Percentiles rank a stretch among this genome's conserved stretches.
Evolutionary conservation across 2,797 vertebrate species (phyloP).

Genomic region (Orientallactaga sibirica): DNA sequence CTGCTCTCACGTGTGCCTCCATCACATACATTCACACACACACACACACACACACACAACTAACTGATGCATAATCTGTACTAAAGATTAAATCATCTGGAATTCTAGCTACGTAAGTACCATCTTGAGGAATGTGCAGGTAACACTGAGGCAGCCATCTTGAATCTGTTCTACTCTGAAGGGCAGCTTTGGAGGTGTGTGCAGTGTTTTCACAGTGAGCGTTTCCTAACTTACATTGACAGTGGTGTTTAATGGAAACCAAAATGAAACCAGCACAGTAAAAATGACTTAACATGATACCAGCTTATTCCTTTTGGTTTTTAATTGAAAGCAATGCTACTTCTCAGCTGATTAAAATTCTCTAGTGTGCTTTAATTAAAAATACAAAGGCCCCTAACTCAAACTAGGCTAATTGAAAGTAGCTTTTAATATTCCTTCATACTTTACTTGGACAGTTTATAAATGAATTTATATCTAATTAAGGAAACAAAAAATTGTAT

Average conservation of each 20-base stretch:
- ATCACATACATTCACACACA: no score
- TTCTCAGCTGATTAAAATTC: conserved; percentile 49
- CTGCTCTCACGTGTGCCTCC: no score
- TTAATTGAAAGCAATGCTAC: not conserved
- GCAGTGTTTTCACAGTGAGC: not conserved
- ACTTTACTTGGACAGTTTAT: conserved; percentile 12
- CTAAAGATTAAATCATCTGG: not conserved
- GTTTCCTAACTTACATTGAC: not conserved
- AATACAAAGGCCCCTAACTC: not conserved
- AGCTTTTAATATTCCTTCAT: conserved; percentile 38
- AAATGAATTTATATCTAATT: conserved; percentile 2
- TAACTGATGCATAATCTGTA: not conserved
- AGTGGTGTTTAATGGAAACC: not conserved
- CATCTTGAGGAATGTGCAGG: fast-evolving
- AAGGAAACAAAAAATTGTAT: conserved; percentile 23
- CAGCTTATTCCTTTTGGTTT: conserved; percentile 44
- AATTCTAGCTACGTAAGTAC: not conserved
- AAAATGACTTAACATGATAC: not conserved
- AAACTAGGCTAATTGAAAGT: conserved; percentile 51
- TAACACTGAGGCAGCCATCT: not conserved
- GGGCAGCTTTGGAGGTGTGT: not conserved
- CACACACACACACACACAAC: no score
- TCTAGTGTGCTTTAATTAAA: conserved; percentile 46
- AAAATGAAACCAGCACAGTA: not conserved
- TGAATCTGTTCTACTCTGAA: not conserved